Base-by-base conservation (phyloP, 2,888 invertebrate genomes). In the Spicauda simplicius region DNA sequence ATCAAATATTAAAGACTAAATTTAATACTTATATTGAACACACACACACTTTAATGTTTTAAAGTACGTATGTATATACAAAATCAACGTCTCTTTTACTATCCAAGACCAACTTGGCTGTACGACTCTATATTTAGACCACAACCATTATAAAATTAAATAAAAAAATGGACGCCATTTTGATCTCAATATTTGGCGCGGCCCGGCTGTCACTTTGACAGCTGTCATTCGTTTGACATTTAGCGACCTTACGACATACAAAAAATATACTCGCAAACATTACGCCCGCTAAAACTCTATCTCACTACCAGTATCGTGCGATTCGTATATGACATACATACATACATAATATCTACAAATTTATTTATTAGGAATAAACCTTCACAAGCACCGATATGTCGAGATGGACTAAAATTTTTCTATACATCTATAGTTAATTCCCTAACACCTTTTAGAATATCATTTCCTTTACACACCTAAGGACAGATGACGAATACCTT, bases 351-450 rank as follows among this genome's bases (percentile, higher is more conserved):
- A 74, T 72, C 79, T 83, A 83, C 79, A 82, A 72, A 77, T 79
- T 79, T 78, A 80, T 75, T 80, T 79, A 83, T 83, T 87, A 90
- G 86, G 86, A 86, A 88, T 88, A 80, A 78, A 79, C 81, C 84
- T 84, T 83, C 84, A 83, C 85, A 91, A 92, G 92, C 92, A 92
- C 92, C 92, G 92, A 92, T 92, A 92, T 92, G 91, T 92, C 80
- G 80, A 88, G 81, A 88, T 91, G 90, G 90, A 91, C 90, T 90
- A 88, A 74, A 68, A 76, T 74, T 79, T 79, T 78, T 74, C 83
- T 87, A 84, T 79, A 81, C 76, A 83, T 72, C 74, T 78, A 80
- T 77, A 78, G 71, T 74, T 71, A 78, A 76, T 73, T 71, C 73
- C 75, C 77, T 80, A 82, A 80, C 79, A 80, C 72, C 71, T 50